phyloP scores from a whole-genome alignment of 1,140 invertebrate genomes.

The Bombus huntii region DNA sequence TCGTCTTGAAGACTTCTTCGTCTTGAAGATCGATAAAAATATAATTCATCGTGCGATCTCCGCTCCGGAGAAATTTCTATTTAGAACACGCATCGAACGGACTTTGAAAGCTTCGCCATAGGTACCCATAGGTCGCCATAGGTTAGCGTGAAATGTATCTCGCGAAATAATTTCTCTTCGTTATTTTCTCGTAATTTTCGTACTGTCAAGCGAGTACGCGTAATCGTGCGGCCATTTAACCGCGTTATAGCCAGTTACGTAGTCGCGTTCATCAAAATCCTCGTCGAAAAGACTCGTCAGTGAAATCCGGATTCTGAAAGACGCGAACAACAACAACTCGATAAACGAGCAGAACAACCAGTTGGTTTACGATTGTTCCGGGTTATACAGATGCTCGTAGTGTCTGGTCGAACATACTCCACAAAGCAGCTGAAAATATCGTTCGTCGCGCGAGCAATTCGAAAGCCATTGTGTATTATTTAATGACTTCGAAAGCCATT shows the following conservation, averaged over 20 bases:
- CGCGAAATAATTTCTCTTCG: no score
- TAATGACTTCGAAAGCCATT: conserved; percentile 33
- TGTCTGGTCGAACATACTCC: background rate
- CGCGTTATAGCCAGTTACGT: background rate
- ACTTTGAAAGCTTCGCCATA: no score
- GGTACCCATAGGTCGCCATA: no score
- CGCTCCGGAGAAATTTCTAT: no score
- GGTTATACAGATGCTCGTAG: background rate
- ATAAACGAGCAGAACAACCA: conserved; percentile 6
- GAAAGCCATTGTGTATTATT: conserved; percentile 36
- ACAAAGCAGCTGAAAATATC: conserved; percentile 22
- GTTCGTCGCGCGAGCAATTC: conserved; percentile 21
- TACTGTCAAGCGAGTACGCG: background rate
- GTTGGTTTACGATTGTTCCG: background rate
- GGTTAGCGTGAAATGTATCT: no score
- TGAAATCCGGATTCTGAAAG: background rate
- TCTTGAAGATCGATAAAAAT: no score
- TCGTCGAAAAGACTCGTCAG: background rate
- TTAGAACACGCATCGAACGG: no score
- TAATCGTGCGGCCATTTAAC: background rate
- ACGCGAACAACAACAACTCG: background rate
- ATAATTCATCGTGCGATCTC: no score
- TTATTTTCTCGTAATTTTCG: background rate
- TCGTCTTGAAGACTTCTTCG: no score
- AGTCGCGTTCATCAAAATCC: background rate